A percentile compares a stretch with the other conserved stretches of the same genome.
phyloP scores from a whole-genome alignment of 2,113 vertebrate species.

The Canis aureus region DNA sequence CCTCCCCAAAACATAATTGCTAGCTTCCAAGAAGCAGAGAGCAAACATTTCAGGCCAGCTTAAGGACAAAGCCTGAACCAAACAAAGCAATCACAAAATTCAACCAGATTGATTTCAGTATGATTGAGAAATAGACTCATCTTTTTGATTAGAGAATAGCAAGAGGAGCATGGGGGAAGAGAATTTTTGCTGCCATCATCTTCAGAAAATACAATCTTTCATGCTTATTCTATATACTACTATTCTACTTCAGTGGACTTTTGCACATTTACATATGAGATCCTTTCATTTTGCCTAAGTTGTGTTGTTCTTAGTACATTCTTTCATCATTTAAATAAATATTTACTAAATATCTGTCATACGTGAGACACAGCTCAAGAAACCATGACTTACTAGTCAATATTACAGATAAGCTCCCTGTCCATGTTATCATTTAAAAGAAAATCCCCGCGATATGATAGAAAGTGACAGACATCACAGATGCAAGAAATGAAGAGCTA shows the following conservation, averaged over 20 bases:
- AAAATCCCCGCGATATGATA: neutral
- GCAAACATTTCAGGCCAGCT: neutral
- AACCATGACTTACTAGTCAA: neutral
- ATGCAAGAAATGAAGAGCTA: neutral
- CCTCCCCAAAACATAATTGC: too few species aligned
- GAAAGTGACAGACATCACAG: neutral
- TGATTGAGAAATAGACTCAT: neutral
- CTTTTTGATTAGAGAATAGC: neutral
- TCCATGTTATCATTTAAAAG: neutral
- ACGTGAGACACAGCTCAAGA: neutral
- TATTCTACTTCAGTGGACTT: neutral
- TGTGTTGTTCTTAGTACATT: neutral
- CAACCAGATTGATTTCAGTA: neutral
- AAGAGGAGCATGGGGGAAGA: neutral
- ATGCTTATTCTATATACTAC: neutral
- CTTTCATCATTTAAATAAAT: neutral
- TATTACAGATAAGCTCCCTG: neutral
- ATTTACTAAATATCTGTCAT: neutral
- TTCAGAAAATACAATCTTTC: neutral
- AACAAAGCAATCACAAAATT: neutral
- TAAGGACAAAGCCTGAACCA: neutral
- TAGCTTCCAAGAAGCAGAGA: neutral
- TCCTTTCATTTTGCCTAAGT: neutral
- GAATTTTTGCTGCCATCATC: neutral
- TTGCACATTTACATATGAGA: neutral